These are phyloP conservation scores for Lagorchestes hirsutus DNA, from an alignment of 2,797 vertebrate species.

Conservation along the genomic window DNA sequence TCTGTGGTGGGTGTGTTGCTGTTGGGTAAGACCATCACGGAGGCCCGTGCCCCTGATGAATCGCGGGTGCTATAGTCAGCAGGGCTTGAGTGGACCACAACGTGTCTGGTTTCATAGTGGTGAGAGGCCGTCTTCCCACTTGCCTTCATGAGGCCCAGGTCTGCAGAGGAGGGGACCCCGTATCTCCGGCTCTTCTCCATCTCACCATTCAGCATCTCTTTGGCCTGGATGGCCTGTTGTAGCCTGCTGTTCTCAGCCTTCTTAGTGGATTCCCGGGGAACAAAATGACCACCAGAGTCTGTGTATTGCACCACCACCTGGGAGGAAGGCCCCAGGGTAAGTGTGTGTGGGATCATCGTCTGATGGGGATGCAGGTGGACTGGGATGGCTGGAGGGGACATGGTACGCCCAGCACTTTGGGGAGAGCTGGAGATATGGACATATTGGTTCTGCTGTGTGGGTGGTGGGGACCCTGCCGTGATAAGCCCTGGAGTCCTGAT, in stretches of 20 bases:
- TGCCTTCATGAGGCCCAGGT: conserved; percentile 87
- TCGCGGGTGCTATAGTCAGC: conserved; percentile 92
- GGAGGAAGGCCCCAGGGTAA: conserved; percentile 92
- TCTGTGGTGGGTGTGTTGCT: conserved; percentile 91
- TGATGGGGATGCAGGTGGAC: conserved; percentile 92
- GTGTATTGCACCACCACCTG: conserved; percentile 94
- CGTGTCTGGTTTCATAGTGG: conserved; percentile 93
- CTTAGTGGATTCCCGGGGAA: conserved; percentile 86
- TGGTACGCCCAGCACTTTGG: conserved; percentile 89
- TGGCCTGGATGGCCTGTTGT: conserved; percentile 89
- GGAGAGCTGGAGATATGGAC: conserved; percentile 92
- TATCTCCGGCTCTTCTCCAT: conserved; percentile 92
- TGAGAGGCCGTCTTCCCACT: conserved; percentile 89
- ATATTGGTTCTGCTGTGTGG: conserved; percentile 90
- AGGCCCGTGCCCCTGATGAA: conserved; percentile 90
- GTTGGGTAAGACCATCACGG: conserved; percentile 95
- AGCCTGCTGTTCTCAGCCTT: conserved; percentile 87
- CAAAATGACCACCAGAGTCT: conserved; percentile 88
- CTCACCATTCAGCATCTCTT: conserved; percentile 96
- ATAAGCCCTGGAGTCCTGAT: conserved; percentile 89
- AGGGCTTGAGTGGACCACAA: conserved; percentile 90
- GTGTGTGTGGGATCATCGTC: conserved; percentile 93
- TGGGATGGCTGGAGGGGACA: conserved; percentile 90
- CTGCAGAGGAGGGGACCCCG: conserved; percentile 82
- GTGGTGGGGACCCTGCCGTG: conserved; percentile 88